A percentile compares a stretch with the other conserved stretches of the same genome.
Evolutionary conservation across 2,797 vertebrate genomes (phyloP).

Genomic region (Okamejei kenojei): DNA sequence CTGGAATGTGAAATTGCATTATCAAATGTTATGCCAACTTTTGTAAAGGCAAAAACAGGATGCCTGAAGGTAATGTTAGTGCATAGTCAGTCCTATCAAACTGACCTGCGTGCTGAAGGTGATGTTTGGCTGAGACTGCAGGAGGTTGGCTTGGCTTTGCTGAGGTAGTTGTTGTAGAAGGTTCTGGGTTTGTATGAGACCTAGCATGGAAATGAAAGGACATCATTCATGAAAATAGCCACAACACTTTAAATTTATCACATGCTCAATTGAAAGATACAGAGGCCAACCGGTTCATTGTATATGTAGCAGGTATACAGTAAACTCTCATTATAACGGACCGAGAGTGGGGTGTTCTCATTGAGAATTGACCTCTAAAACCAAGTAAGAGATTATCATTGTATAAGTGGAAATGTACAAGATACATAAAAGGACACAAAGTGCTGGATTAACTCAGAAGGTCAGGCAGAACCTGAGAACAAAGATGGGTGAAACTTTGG

Average conservation of each 20-base stretch:
- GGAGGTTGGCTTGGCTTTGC: slow-evolving; percentile 99
- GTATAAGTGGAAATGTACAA: no score
- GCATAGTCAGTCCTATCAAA: not conserved
- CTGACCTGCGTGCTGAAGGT: slow-evolving; percentile 92
- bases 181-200: slow-evolving; percentile 92
- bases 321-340: no score
- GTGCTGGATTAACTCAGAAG: no score
- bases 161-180: slow-evolving; percentile 99
- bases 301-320: no score
- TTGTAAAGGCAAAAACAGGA: not conserved
- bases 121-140: slow-evolving; percentile 95
- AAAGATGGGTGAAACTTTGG: no score
- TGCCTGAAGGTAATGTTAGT: no score
- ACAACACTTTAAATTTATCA: not conserved
- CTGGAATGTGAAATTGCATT: not conserved
- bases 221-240: not conserved
- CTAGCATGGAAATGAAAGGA: slow-evolving; percentile 51
- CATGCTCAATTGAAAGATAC: not conserved
- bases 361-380: no score
- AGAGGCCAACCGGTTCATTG: not conserved
- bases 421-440: no score
- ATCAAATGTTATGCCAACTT: not conserved
- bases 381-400: no score
- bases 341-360: no score
- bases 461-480: no score